These are phyloP conservation scores for Corythornis madagascariensis DNA, from an alignment of 2,113 vertebrate species.

Conservation along the genomic window DNA sequence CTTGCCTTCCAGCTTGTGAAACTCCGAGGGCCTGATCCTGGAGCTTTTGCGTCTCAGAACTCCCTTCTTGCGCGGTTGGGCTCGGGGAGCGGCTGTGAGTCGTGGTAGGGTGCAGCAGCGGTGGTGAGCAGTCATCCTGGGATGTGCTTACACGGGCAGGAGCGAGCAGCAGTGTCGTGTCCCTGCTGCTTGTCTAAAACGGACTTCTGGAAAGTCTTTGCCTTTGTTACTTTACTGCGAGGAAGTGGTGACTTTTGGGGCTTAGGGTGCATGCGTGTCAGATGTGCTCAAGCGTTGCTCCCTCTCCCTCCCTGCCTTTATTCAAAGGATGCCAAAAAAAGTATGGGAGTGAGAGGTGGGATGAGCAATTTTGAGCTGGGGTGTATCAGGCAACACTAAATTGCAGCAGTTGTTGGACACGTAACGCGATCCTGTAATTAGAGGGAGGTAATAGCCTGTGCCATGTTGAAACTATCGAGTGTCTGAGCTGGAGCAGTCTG, in stretches of 20 bases:
- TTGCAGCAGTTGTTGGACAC: slow-evolving; percentile 71
- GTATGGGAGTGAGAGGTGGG: slow-evolving; percentile 32
- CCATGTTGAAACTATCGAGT: slow-evolving; percentile 57
- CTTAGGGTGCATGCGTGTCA: accelerated
- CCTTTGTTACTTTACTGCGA: neutral
- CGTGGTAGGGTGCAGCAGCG: accelerated
- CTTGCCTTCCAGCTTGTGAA: neutral
- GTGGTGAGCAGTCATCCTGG: neutral
- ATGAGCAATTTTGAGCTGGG: slow-evolving; percentile 19
- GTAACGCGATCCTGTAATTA: slow-evolving; percentile 75
- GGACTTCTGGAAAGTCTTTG: neutral
- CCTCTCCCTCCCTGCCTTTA: neutral
- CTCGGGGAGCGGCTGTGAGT: neutral
- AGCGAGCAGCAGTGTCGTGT: accelerated
- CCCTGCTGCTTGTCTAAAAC: neutral
- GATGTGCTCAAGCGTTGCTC: neutral
- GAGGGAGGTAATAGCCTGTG: slow-evolving; percentile 53
- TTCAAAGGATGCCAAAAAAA: neutral
- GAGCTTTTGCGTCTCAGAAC: neutral
- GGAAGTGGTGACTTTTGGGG: neutral
- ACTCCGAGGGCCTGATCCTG: neutral
- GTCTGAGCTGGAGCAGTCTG: slow-evolving; percentile 37
- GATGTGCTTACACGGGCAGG: neutral
- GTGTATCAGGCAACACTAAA: slow-evolving; percentile 51
- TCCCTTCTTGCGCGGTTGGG: neutral